These are phyloP conservation scores for Ecliptopera silaceata DNA, from an alignment of 2,888 invertebrate genomes.

Conservation along the genomic window DNA sequence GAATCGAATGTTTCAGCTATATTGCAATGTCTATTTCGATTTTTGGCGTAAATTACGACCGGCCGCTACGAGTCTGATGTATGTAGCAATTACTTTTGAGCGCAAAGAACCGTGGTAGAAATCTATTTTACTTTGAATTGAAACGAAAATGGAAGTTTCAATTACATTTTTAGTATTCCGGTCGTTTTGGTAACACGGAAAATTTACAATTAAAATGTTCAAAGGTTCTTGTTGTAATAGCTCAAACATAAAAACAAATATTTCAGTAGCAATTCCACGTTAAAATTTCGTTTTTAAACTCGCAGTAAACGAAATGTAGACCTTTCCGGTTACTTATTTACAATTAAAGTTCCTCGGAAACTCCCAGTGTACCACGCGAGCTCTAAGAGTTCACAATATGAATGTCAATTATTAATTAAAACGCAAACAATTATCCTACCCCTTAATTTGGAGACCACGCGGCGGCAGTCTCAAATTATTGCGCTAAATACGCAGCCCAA, in stretches of 20 bases:
- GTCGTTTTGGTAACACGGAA: not conserved
- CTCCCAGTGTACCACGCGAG: slow-evolving; percentile 33
- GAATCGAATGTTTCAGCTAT: slow-evolving; percentile 73
- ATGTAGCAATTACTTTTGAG: slow-evolving; percentile 27
- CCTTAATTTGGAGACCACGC: slow-evolving; percentile 69
- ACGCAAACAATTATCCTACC: slow-evolving; percentile 72
- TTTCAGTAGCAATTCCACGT: not conserved
- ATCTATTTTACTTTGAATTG: slow-evolving; percentile 10
- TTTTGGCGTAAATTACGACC: slow-evolving; percentile 29
- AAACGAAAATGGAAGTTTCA: not conserved
- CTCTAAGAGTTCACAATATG: slow-evolving; percentile 54
- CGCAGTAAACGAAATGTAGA: slow-evolving; percentile 14
- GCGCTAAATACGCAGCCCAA: slow-evolving; percentile 75
- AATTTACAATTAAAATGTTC: not conserved
- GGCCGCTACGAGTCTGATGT: slow-evolving; percentile 25
- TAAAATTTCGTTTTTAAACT: not conserved
- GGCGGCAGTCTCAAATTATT: slow-evolving; percentile 69
- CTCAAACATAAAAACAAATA: not conserved
- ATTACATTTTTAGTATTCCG: not conserved
- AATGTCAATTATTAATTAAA: slow-evolving; percentile 75
- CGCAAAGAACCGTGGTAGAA: slow-evolving; percentile 14
- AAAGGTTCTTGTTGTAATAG: not conserved
- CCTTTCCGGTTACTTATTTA: slow-evolving; percentile 19
- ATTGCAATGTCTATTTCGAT: slow-evolving; percentile 56
- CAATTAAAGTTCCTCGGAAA: slow-evolving; percentile 9